Evolutionary conservation across 2,113 vertebrate genomes (phyloP), one percentile per base, ranked within the genome.

Genomic region (Pachypanchax playfairii): DNA sequence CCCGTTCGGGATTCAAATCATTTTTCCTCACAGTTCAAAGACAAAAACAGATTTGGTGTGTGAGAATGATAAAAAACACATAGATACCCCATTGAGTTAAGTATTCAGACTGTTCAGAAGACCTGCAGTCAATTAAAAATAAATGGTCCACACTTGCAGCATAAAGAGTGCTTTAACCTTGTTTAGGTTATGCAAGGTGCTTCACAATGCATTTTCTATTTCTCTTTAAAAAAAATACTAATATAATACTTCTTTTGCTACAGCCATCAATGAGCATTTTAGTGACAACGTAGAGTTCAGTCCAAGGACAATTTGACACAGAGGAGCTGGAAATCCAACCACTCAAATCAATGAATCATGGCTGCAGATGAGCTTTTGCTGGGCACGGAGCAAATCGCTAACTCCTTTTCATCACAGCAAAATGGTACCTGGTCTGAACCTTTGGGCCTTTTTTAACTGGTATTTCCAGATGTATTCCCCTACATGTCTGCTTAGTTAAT

Each of bases 231-330:
- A 29, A 31, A 31, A n/a, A 18, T 17, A 50, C n/a, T 29, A 9
- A 50, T 50, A 18, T 18, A 18, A 18, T 29, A n/a, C 26, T 18
- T 29, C 31, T 50, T n/a, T 6, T n/a, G n/a, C 26, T 12, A n/a
- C n/a, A 18, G 9, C 11, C 28, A 50, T 26, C 26, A 50, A 50
- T 29, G n/a, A 50, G 28, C 5, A 18, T 50, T 50, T 50, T 18
- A 50, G 28, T 31, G 26, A 26, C 26, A 50, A 26, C 29, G 28
- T 28, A 26, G 7, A 4, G 47, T 50, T 50, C 17, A 31, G 26
- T 12, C 48, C 48, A 50, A 50, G 26, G 26, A 29, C 48, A 50
- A 29, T 50, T 50, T 31, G 48, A 50, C n/a, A n/a, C 28, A 18
- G 28, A 31, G 28, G 48, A n/a, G 17, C 48, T 28, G 15, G 28